Percentiles rank a stretch among this genome's conserved stretches.
Conservation (phyloP, 2,797 vertebrate genomes). For the Gephyroberyx darwinii region DNA sequence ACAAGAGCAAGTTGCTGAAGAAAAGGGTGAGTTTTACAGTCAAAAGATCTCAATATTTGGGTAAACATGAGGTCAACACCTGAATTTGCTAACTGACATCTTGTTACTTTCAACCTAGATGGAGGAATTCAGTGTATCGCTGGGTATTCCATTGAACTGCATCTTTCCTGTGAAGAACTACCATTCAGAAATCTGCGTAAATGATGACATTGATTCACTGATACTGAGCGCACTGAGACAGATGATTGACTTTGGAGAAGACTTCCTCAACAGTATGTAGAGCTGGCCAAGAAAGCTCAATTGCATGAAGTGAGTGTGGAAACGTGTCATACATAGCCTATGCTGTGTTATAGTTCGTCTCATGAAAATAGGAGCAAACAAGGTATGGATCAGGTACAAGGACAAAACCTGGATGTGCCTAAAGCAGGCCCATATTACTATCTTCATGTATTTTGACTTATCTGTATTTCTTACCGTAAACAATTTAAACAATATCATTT, state of each 20-base stretch:
- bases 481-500: too few species aligned
- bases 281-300: too few species aligned
- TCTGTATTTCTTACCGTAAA: too few species aligned
- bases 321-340: too few species aligned
- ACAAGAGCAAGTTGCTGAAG: constrained; percentile 37
- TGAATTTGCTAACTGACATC: background rate
- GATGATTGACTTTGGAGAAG: constrained; percentile 64
- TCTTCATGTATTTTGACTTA: too few species aligned
- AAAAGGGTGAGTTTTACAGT: constrained; percentile 34
- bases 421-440: too few species aligned
- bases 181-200: background rate
- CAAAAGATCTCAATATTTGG: background rate
- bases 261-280: too few species aligned
- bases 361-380: too few species aligned
- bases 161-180: constrained; percentile 74
- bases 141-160: constrained; percentile 71
- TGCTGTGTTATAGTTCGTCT: too few species aligned
- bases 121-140: constrained; percentile 37
- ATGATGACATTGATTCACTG: constrained; percentile 62
- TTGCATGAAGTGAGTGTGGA: too few species aligned
- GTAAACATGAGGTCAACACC: background rate
- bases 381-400: too few species aligned
- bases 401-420: too few species aligned
- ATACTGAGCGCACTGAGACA: constrained; percentile 54
- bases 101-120: constrained; percentile 32